These are phyloP conservation scores for Rotaria socialis DNA, from an alignment of 2,888 invertebrate genomes.

Conservation along the genomic window DNA sequence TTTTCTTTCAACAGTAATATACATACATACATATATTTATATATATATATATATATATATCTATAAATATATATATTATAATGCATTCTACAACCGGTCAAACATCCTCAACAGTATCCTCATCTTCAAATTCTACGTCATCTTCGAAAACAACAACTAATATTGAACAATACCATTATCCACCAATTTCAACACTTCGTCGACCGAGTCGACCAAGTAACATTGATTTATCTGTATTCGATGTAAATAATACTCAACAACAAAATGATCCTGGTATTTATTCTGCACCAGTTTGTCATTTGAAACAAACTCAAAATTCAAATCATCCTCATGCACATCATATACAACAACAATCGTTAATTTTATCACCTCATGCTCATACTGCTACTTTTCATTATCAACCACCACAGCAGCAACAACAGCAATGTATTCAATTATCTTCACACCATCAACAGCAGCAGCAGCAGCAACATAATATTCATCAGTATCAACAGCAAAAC, in stretches of 20 bases:
- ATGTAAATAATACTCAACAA: not conserved
- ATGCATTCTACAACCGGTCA: constrained; percentile 14
- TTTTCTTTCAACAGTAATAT: not conserved
- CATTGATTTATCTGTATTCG: constrained; percentile 30
- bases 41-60: too few relatives aligned
- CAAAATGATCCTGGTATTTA: not conserved
- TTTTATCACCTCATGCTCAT: not conserved
- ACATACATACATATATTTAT: too few relatives aligned
- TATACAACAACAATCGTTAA: constrained; percentile 16
- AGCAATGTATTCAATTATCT: constrained; percentile 15
- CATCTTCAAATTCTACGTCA: not conserved
- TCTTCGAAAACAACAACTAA: not conserved
- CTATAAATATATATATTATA: not conserved
- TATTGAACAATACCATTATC: constrained; percentile 22
- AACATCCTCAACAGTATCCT: not conserved
- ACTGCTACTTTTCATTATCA: constrained; percentile 4
- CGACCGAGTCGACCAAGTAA: constrained; percentile 30
- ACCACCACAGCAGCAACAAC: not conserved
- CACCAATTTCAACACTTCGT: constrained; percentile 20
- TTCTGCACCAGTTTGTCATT: not conserved
- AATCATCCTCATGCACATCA: constrained; percentile 5
- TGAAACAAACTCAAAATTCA: not conserved
- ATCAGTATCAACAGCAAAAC: constrained; percentile 1
- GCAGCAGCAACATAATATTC: not conserved
- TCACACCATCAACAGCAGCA: not conserved